Evolutionary conservation across 2,888 invertebrate species (phyloP).

Genomic region (Pandemis cinnamomeana): DNA sequence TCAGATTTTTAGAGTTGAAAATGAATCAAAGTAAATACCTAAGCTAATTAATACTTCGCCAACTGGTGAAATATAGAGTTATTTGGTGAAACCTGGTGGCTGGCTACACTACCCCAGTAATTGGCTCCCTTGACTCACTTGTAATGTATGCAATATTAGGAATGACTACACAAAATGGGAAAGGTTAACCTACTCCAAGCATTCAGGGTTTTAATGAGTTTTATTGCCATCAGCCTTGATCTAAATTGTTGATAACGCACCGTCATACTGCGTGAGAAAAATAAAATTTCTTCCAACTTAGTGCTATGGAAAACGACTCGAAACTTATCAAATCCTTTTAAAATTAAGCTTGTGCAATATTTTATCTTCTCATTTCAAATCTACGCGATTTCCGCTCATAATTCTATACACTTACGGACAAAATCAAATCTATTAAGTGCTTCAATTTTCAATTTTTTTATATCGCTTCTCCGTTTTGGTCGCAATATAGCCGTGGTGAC

Average conservation of each 20-base stretch:
- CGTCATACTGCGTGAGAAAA: slow-evolving; percentile 28
- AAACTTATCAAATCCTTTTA: not conserved
- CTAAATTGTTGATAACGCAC: slow-evolving; percentile 42
- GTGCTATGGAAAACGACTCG: not conserved
- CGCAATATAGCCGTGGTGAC: no score
- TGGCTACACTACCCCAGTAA: not conserved
- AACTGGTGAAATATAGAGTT: not conserved
- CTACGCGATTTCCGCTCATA: no score
- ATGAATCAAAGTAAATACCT: not conserved
- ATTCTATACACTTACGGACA: no score
- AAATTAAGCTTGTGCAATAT: no score
- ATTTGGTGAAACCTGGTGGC: not conserved
- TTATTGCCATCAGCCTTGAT: slow-evolving; percentile 47
- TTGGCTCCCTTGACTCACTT: not conserved
- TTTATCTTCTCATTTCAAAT: no score
- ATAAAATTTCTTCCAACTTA: not conserved
- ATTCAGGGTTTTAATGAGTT: slow-evolving; percentile 48
- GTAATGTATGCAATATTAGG: slow-evolving; percentile 13
- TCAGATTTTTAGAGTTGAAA: not conserved
- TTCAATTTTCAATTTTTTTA: no score
- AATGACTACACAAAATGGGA: slow-evolving; percentile 45
- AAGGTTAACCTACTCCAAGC: slow-evolving; percentile 45
- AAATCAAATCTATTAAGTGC: no score
- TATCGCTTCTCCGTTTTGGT: no score
- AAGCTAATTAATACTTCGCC: not conserved